Percentiles rank a stretch among this genome's conserved stretches.
Conservation (phyloP, 2,113 vertebrate species). For the Ivindomyrus marchei region DNA sequence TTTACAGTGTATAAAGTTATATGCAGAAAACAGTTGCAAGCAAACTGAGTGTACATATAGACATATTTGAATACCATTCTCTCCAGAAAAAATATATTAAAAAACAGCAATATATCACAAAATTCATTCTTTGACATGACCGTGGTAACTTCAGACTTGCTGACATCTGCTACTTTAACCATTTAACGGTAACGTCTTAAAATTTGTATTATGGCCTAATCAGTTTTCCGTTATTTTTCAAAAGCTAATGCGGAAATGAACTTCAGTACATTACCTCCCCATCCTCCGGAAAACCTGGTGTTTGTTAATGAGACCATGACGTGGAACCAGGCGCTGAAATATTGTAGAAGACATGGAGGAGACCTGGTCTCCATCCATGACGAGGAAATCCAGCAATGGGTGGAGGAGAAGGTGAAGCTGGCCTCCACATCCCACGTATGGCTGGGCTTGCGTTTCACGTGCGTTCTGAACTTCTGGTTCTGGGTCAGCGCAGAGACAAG, state of each 20-base stretch:
- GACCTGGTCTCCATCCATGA: slow-evolving; percentile 1
- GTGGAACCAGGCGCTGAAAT: slow-evolving; percentile 6
- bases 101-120: not conserved
- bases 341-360: not conserved
- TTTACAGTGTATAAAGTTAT: no score
- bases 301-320: not conserved
- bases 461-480: slow-evolving; percentile 13
- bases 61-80: no score
- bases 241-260: not conserved
- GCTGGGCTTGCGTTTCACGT: slow-evolving; percentile 11
- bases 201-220: not conserved
- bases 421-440: slow-evolving; percentile 11
- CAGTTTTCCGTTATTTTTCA: not conserved
- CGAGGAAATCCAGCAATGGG: not conserved
- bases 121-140: not conserved
- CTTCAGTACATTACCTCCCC: not conserved
- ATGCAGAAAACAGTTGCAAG: no score
- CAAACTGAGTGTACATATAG: no score
- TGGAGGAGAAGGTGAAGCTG: not conserved
- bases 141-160: not conserved
- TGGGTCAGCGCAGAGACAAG: slow-evolving; percentile 7
- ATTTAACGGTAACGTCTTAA: not conserved
- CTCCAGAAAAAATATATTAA: no score
- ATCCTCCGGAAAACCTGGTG: not conserved
- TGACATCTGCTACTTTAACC: not conserved